Evolutionary conservation across 2,113 vertebrate genomes (phyloP).

Genomic region (Hiodon tergisus): DNA sequence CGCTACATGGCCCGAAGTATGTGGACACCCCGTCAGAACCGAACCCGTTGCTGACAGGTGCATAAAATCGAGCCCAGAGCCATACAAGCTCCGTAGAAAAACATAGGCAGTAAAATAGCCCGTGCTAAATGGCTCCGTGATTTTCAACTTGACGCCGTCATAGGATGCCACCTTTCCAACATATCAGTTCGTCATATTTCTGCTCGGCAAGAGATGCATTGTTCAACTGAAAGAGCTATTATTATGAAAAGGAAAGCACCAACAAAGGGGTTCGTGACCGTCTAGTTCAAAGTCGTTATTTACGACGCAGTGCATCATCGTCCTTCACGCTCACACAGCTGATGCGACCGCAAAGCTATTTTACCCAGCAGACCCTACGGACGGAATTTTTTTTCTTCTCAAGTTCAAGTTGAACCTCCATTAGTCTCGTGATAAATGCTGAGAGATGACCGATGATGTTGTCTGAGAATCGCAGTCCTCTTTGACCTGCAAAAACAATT

Average conservation of each 20-base stretch:
- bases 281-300: not conserved
- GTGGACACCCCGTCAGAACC: no score
- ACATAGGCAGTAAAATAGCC: no score
- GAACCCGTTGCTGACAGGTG: no score
- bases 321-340: slow-evolving; percentile 9
- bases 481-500: not conserved
- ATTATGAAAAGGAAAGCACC: not conserved
- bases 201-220: no score
- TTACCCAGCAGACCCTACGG: slow-evolving; percentile 27
- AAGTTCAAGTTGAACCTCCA: slow-evolving; percentile 4
- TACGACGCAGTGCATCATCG: not conserved
- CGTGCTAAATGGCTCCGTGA: no score
- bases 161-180: no score
- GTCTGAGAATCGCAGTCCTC: not conserved
- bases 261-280: not conserved
- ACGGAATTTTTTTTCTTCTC: slow-evolving; percentile 4
- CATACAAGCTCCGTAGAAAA: no score
- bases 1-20: no score
- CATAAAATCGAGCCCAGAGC: no score
- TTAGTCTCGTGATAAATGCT: slow-evolving; percentile 14
- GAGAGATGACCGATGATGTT: not conserved
- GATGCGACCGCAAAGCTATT: slow-evolving; percentile 37
- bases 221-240: not conserved
- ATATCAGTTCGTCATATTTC: no score
- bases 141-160: no score